A percentile compares a stretch with the other conserved stretches of the same genome.
phyloP scores from a whole-genome alignment of 1,140 invertebrate species.

The Mamestra configurata region DNA sequence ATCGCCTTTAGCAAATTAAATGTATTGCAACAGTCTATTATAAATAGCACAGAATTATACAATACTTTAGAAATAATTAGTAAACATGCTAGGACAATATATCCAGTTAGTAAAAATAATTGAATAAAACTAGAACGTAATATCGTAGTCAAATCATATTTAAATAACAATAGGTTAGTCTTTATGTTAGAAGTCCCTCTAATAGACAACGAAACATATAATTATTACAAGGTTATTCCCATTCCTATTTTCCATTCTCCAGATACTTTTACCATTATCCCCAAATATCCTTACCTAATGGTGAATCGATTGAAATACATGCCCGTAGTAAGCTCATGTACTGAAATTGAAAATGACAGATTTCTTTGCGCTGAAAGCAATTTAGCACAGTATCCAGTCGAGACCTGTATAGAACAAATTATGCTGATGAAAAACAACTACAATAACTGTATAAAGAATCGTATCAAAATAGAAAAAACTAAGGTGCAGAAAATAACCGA shows the following conservation, averaged over 20 bases:
- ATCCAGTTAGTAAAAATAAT: not conserved
- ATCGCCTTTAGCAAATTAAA: not conserved
- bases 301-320: not conserved
- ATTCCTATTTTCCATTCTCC: not conserved
- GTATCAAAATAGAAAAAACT: not conserved
- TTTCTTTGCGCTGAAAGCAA: not conserved
- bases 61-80: slow-evolving; percentile 4
- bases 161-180: not conserved
- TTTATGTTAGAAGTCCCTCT: not conserved
- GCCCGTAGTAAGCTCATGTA: not conserved
- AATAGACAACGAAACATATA: not conserved
- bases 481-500: not conserved
- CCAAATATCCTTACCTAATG: not conserved
- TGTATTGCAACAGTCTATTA: not conserved
- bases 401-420: slow-evolving; percentile 1
- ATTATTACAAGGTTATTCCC: not conserved
- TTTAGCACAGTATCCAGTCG: not conserved
- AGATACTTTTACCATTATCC: not conserved
- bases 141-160: not conserved
- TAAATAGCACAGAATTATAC: slow-evolving; percentile 1
- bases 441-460: not conserved
- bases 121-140: not conserved
- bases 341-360: not conserved
- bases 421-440: slow-evolving; percentile 15
- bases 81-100: slow-evolving; percentile 16